phyloP scores from a whole-genome alignment of 37 sponge, comb jelly and placozoan genomes.

The Halichondria panicea region DNA sequence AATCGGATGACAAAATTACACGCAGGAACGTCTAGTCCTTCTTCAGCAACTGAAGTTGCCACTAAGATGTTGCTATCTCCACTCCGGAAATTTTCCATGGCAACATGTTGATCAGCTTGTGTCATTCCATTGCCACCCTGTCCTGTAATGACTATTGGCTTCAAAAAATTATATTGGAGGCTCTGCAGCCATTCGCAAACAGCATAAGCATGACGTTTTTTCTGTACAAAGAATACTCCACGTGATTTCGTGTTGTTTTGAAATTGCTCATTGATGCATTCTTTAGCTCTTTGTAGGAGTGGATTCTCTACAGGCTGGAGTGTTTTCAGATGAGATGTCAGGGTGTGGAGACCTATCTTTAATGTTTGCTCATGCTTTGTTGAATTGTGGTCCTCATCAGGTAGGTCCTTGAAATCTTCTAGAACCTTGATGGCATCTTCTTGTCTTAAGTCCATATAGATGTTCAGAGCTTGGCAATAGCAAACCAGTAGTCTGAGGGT shows the following conservation, averaged over 20 bases:
- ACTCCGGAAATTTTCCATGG: slow-evolving; percentile 42
- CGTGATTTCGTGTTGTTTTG: slow-evolving; percentile 1
- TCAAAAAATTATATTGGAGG: not conserved
- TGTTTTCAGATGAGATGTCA: not conserved
- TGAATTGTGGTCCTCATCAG: slow-evolving; percentile 41
- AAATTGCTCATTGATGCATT: slow-evolving; percentile 9
- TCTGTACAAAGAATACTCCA: slow-evolving; percentile 61
- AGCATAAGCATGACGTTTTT: slow-evolving; percentile 26
- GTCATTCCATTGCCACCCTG: slow-evolving; percentile 38
- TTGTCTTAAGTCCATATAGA: slow-evolving; percentile 52
- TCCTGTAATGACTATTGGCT: not conserved
- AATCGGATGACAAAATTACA: slow-evolving; percentile 83
- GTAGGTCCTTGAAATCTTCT: slow-evolving; percentile 1
- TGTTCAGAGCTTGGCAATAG: slow-evolving; percentile 37
- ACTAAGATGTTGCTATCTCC: slow-evolving; percentile 70
- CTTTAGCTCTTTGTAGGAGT: slow-evolving; percentile 21
- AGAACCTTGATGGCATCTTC: slow-evolving; percentile 56
- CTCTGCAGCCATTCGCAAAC: slow-evolving; percentile 35
- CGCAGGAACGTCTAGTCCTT: slow-evolving; percentile 75
- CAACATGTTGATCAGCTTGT: slow-evolving; percentile 46
- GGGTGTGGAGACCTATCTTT: not conserved
- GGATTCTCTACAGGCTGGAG: slow-evolving; percentile 28
- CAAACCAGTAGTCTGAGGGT: slow-evolving; percentile 24
- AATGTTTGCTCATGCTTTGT: slow-evolving; percentile 14
- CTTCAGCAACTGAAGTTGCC: slow-evolving; percentile 75